Base-by-base conservation (phyloP, 2,888 invertebrate genomes). In the Vanessa cardui region DNA sequence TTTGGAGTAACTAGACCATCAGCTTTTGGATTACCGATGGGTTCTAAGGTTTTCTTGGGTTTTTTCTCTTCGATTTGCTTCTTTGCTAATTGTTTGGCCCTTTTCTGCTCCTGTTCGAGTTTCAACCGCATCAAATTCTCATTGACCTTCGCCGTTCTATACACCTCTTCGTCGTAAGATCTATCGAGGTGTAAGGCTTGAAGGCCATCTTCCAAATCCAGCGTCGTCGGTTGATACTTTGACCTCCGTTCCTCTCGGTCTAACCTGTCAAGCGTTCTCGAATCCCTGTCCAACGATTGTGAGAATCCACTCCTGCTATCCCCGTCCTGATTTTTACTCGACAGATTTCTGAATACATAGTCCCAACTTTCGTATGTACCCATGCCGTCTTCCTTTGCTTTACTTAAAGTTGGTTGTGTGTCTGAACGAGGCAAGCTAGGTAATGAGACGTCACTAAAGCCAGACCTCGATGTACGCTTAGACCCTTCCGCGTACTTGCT, bases 361-460 rank as follows among this genome's bases (percentile, higher is more conserved):
- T 96, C 96, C 97, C 97, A 97, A 62, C 95, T 94, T 74, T 96
- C 96, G 66, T 94, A 95, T 0, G 94, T 95, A 0, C 95, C 95
- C 80, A 95, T 94, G 0, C 94, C 95, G 72, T 95, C 95, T 73
- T 95, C 95, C 69, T 91, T 92, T 26, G 94, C 94, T 74, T 93
- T 93, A 72, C 92, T 93, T 5, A 93, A 71, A 0, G 86, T 79
- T 1, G 93, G 93, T 52, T 93, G 93, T 0, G 93, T 93, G 58
- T 93, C 93, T 0, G 93, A 92, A 1, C 93, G 79, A 0, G 93
- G 92, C 68, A 93, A 72, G 66, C 91, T 92, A 1, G 92, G 90
- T 16, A 90, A 66, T 0, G 92, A 83, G 1, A 88, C 85, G 46
- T 92, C 92, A 74, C 91, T 92, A 59, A 89, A 84, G 0, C 85